Conservation (phyloP, 2,888 invertebrate genomes). For the Xestia xanthographa region DNA sequence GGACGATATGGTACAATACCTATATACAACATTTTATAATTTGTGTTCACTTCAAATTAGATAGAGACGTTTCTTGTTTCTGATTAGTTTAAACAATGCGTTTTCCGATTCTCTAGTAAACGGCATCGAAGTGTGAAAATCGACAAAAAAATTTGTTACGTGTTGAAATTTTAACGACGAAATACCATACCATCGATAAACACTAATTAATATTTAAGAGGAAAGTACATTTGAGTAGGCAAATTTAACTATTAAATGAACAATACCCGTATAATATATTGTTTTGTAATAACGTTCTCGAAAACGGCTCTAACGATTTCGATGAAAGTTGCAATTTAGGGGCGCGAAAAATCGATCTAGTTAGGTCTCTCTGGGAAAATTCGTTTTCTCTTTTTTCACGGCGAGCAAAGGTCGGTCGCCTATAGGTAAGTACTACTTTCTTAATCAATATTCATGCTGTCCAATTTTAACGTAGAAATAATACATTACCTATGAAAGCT, state of each 20-base stretch:
- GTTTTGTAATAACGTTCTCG: too few species aligned
- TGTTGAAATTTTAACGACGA: background rate
- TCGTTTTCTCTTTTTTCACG: too few species aligned
- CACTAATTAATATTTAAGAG: background rate
- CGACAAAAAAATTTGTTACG: background rate
- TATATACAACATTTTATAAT: too few species aligned
- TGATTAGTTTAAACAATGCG: background rate
- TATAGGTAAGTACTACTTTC: too few species aligned
- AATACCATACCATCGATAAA: background rate
- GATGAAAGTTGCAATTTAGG: too few species aligned
- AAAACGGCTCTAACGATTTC: too few species aligned
- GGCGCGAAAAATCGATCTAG: too few species aligned
- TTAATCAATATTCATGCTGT: background rate
- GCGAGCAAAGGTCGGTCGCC: too few species aligned
- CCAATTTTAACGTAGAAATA: too few species aligned
- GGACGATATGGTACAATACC: background rate
- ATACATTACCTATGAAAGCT: constrained; percentile 83
- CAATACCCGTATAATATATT: too few species aligned
- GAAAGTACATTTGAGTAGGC: background rate
- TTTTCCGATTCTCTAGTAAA: background rate
- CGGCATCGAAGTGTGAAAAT: background rate
- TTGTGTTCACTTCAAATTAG: background rate
- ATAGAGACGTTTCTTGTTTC: background rate
- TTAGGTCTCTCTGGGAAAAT: too few species aligned
- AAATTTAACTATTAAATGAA: too few species aligned